Evolutionary conservation across 2,113 vertebrate species (phyloP), one percentile per base, ranked within the genome.

Genomic region (Erpornis zantholeuca): DNA sequence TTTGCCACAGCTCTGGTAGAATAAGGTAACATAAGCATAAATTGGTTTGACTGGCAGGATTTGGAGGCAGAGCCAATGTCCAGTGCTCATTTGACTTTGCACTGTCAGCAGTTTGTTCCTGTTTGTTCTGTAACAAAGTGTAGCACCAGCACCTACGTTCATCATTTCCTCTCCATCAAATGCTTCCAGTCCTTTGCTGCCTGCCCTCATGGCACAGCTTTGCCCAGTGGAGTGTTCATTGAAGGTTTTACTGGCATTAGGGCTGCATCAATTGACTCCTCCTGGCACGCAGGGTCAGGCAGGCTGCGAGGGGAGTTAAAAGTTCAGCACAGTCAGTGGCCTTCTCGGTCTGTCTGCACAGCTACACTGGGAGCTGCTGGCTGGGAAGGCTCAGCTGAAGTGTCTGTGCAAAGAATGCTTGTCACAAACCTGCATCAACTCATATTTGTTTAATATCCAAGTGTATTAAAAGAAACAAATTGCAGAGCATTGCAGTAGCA

Each of bases 151-250:
- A 21, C 84, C 75, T 38, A 2, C 13, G 1, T 61, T 86, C 66
- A 31, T 77, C 2, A 1, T 40, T 95, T 96, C 90, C 75, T 66
- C 71, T 93, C 81, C 90, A 64, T 56, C 3, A 4, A 16, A 12
- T 68, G 29, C 60, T 81, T 71, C 63, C 60, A 77, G 49, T 44
- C 29, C 66, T 47, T 84, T 28, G 10, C 45, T 57, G 53, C 31
- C 56, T 85, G 12, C 38, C 47, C 80, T 49, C 13, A 1, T 70
- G 68, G 64, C 64, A 29, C 66, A 82, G 79, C 85, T 66, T 10
- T 95, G 93, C 90, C 93, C 85, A 70, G 4, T 88, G 92, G 64
- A 54, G 85, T 95, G 93, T 94, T 96, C 68, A n/a, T 2, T 73
- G 60, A 29, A 66, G 79, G 15, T 20, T 95, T 78, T 36, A 21